phyloP scores from a whole-genome alignment of 2,797 vertebrate species.

The Liparis tanakae region DNA sequence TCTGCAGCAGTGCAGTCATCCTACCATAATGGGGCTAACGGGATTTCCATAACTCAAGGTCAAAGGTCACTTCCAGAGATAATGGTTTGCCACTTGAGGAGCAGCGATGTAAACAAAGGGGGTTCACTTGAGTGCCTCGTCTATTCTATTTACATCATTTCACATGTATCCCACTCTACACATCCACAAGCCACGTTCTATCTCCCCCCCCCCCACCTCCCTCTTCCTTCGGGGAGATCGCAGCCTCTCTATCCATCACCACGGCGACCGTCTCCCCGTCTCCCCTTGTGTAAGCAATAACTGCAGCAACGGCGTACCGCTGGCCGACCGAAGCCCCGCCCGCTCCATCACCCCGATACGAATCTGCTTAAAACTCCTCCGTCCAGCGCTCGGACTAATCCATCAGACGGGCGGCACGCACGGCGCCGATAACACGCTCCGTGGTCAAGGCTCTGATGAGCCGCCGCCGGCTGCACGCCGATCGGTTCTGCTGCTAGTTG shows the following conservation, averaged over 20 bases:
- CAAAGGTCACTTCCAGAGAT: slow-evolving; percentile 21
- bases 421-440: slow-evolving; percentile 65
- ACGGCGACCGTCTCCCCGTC: slow-evolving; percentile 43
- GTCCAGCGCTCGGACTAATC: slow-evolving; percentile 59
- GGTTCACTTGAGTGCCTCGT: slow-evolving; percentile 35
- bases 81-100: slow-evolving; percentile 29
- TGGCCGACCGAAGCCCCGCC: slow-evolving; percentile 59
- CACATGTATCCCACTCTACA: slow-evolving; percentile 4
- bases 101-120: slow-evolving; percentile 5
- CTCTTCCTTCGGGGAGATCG: slow-evolving; percentile 50
- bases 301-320: slow-evolving; percentile 46
- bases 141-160: slow-evolving; percentile 18
- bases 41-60: not conserved
- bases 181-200: not conserved
- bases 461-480: slow-evolving; percentile 48
- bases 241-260: slow-evolving; percentile 60
- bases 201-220: slow-evolving; percentile 3
- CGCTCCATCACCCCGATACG: slow-evolving; percentile 75
- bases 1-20: not conserved
- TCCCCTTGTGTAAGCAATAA: slow-evolving; percentile 59
- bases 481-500: slow-evolving; percentile 2
- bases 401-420: slow-evolving; percentile 64
- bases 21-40: not conserved
- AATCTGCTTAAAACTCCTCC: slow-evolving; percentile 71
- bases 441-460: slow-evolving; percentile 64